Percentiles rank a stretch among this genome's conserved stretches.
These are phyloP conservation scores for Nebria brevicollis DNA, from an alignment of 2,888 invertebrate species.

Conservation along the genomic window DNA sequence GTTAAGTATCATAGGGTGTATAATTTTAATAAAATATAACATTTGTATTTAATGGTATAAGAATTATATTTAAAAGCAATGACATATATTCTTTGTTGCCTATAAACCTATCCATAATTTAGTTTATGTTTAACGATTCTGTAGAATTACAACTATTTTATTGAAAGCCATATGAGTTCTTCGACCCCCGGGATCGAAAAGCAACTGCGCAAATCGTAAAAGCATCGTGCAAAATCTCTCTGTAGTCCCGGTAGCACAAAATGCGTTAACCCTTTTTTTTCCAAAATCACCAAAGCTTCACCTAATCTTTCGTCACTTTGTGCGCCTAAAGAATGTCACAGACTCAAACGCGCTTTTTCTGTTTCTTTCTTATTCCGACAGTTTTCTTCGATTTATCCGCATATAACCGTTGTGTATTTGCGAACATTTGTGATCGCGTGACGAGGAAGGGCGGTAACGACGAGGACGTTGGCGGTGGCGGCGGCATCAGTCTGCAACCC, in stretches of 20 bases:
- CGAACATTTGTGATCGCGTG: constrained; percentile 23
- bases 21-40: too few relatives aligned
- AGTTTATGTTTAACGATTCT: too few relatives aligned
- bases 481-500: constrained; percentile 20
- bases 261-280: constrained; percentile 4
- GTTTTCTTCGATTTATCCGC: constrained; percentile 10
- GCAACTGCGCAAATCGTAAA: constrained; percentile 5
- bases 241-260: neutral
- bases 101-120: too few relatives aligned
- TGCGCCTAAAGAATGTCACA: neutral
- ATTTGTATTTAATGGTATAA: too few relatives aligned
- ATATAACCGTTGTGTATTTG: constrained; percentile 7
- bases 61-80: too few relatives aligned
- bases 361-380: neutral
- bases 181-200: neutral
- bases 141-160: too few relatives aligned
- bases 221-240: neutral
- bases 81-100: too few relatives aligned
- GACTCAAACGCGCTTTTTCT: constrained; percentile 12
- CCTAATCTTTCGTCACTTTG: constrained; percentile 12
- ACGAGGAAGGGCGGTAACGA: constrained; percentile 5
- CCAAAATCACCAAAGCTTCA: neutral
- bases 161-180: too few relatives aligned
- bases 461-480: constrained; percentile 3
- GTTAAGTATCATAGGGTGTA: too few relatives aligned